A percentile compares a stretch with the other conserved stretches of the same genome.
Evolutionary conservation across 1,140 invertebrate species (phyloP).

Genomic region (Caenorhabditis brenneri): DNA sequence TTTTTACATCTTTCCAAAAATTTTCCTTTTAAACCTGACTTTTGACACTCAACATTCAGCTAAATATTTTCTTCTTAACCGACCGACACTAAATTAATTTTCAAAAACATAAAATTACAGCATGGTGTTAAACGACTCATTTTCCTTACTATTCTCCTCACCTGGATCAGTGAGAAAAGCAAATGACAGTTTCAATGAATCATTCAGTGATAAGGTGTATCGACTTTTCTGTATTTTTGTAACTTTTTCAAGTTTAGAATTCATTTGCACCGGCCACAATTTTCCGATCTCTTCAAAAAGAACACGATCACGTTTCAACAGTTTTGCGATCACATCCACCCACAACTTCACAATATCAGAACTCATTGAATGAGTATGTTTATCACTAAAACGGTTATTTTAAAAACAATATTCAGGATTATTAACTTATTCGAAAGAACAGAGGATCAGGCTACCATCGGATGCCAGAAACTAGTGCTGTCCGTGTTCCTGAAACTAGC

Average conservation of each 20-base stretch:
- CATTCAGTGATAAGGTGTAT: neutral
- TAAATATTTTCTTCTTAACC: too few relatives aligned
- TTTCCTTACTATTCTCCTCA: neutral
- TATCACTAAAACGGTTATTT: neutral
- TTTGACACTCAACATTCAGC: neutral
- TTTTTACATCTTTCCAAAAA: neutral
- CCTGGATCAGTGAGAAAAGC: neutral
- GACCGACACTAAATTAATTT: neutral
- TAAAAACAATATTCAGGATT: neutral
- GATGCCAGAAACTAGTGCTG: neutral
- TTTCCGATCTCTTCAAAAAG: constrained; percentile 7
- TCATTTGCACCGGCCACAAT: neutral
- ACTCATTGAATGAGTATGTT: neutral
- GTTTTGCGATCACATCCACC: neutral
- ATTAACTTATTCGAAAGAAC: neutral
- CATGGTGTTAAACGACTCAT: constrained; percentile 9
- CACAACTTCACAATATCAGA: neutral
- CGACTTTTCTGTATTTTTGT: neutral
- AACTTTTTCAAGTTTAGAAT: neutral
- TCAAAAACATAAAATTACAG: neutral
- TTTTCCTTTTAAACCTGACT: neutral
- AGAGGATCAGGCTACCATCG: neutral
- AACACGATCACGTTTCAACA: neutral
- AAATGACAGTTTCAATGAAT: constrained; percentile 31
- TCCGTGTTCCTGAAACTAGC: constrained; percentile 15